Evolutionary conservation across 2,888 invertebrate species (phyloP), one percentile per base, ranked within the genome.

Genomic region (Philereme transversata): DNA sequence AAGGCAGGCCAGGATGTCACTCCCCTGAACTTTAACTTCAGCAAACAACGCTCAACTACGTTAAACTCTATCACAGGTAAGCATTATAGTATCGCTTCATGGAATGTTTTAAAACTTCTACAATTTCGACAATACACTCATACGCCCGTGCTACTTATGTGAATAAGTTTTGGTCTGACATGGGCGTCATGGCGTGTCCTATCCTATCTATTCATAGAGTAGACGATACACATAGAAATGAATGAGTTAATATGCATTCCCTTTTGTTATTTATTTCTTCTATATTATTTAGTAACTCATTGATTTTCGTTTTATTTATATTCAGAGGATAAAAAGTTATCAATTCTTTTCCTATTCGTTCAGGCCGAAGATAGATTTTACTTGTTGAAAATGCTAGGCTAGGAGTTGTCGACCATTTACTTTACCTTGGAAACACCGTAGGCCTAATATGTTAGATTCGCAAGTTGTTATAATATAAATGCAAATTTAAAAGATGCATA

Each of bases 1-100:
- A 97, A 97, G 81, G 97, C 97, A 0, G 97, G 97, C 0, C 95
- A 95, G 77, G 97, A 97, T 79, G 96, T 97, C 57, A 97, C 97
- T 2, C 97, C 97, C 0, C 94, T 97, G 68, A 97, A 97, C 84
- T 94, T 96, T 72, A 95, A 96, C 78, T 97, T 96, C 78, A 94
- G 94, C 71, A 95, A 95, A 77, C 94, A 95, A 71, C 88, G 95
- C 69, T 95, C 95, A 65, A 95, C 95, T 9, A 95, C 96, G 0
- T 91, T 96, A 64, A 96, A 96, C 84, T 96, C 96, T 22, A 96
- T 96, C 72, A 95, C 96, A 81, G 96, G 96, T 96, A 73, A 79
- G 77, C 68, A 60, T 10, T 43, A 41, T 36, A 51, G 51, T 54
- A 47, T 34, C 43, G 51, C 53, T 43, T 35, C 51, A 51, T 64